Percentiles rank a stretch among this genome's conserved stretches.
Conservation (phyloP, 53 echinoderm and acorn worm species). For the Echinometra lucunter region DNA sequence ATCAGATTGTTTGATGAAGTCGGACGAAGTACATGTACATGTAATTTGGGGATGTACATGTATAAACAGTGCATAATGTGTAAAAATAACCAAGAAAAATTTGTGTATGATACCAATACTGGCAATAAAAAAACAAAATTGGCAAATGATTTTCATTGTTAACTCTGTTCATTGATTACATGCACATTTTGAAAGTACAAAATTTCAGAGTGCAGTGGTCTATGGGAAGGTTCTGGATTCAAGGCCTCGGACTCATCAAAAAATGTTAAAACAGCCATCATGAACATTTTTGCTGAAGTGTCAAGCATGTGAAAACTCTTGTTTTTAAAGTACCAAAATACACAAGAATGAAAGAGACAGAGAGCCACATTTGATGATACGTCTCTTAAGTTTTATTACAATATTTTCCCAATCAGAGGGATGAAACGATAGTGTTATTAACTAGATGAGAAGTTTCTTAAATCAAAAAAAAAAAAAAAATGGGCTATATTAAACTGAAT, state of each 20-base stretch:
- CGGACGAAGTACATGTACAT: background rate
- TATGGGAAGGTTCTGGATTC: too few species aligned
- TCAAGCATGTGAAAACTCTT: too few species aligned
- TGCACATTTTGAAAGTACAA: too few species aligned
- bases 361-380: constrained; percentile 5
- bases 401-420: background rate
- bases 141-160: constrained; percentile 12
- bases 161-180: background rate
- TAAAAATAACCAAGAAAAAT: too few species aligned
- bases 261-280: too few species aligned
- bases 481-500: constrained; percentile 34
- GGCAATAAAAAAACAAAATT: constrained; percentile 29
- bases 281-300: too few species aligned
- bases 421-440: background rate
- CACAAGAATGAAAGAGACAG: background rate
- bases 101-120: background rate
- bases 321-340: background rate
- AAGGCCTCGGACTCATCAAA: too few species aligned
- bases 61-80: background rate
- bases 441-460: constrained; percentile 24
- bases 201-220: too few species aligned
- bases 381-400: constrained; percentile 53
- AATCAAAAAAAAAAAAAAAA: background rate
- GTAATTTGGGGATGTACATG: background rate
- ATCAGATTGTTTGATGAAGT: background rate